A percentile compares a stretch with the other conserved stretches of the same genome.
phyloP scores from a whole-genome alignment of 2,113 vertebrate genomes.

The Aegotheles bennettii region DNA sequence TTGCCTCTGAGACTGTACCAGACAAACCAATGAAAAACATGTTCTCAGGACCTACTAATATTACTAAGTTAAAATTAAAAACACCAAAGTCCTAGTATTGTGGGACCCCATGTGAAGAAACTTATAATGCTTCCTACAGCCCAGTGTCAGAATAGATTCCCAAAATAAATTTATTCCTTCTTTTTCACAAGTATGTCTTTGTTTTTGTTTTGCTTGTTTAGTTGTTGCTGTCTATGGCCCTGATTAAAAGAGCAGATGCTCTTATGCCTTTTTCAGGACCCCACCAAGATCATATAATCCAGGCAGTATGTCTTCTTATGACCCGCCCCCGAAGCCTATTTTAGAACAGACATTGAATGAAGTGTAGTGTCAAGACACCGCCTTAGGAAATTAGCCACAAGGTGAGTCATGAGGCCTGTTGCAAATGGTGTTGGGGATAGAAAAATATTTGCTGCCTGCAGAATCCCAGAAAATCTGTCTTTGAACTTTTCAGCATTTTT shows the following conservation, averaged over 20 bases:
- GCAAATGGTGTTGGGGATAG: background rate
- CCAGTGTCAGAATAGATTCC: background rate
- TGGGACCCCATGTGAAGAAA: background rate
- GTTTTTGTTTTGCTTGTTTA: background rate
- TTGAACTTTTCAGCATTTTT: background rate
- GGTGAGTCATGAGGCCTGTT: background rate
- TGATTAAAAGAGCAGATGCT: background rate
- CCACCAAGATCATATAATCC: background rate
- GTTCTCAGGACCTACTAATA: background rate
- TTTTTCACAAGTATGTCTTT: background rate
- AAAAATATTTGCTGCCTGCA: background rate
- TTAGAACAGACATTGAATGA: background rate
- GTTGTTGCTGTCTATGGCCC: background rate
- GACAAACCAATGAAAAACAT: background rate
- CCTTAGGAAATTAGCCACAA: background rate
- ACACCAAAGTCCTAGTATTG: background rate
- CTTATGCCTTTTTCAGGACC: background rate
- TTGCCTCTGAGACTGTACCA: background rate
- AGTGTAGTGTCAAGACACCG: background rate
- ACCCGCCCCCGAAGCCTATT: background rate
- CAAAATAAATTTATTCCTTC: background rate
- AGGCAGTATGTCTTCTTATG: background rate
- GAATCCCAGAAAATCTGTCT: background rate
- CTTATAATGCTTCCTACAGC: fast-evolving
- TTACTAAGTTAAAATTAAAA: background rate